phyloP scores from a whole-genome alignment of 2,888 invertebrate species.

The Rhagonycha fulva region DNA sequence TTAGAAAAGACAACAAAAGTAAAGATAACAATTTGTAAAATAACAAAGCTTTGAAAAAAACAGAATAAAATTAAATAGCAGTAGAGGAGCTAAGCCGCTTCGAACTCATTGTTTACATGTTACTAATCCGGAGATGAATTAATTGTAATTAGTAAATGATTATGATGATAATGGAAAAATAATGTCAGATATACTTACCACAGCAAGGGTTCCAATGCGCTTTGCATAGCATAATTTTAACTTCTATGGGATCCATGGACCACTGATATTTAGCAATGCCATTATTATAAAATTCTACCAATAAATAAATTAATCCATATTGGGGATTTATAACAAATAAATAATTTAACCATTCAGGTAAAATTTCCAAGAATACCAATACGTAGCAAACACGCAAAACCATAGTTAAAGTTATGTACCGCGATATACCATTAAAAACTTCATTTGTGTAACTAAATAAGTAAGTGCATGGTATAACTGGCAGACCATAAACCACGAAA shows the following conservation, averaged over 20 bases:
- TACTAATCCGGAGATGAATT: no score
- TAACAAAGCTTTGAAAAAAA: no score
- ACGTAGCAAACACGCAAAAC: neutral
- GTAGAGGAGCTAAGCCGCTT: no score
- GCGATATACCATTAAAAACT: neutral
- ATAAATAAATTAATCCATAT: neutral
- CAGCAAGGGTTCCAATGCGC: neutral
- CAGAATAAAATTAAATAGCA: no score
- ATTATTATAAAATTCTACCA: neutral
- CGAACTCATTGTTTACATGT: no score
- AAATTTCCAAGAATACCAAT: neutral
- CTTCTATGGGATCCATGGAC: neutral
- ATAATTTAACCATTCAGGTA: neutral
- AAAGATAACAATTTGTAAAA: no score
- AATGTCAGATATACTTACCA: neutral
- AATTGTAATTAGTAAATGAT: no score
- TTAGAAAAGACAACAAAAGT: no score
- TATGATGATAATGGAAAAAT: no score
- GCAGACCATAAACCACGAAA: neutral
- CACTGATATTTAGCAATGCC: neutral
- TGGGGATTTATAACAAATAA: neutral
- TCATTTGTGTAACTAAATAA: neutral
- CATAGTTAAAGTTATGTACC: neutral
- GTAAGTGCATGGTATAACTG: neutral
- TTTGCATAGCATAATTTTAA: neutral